Evolutionary conservation across 2,888 invertebrate species (phyloP).

Genomic region (Micoletzkya japonica): DNA sequence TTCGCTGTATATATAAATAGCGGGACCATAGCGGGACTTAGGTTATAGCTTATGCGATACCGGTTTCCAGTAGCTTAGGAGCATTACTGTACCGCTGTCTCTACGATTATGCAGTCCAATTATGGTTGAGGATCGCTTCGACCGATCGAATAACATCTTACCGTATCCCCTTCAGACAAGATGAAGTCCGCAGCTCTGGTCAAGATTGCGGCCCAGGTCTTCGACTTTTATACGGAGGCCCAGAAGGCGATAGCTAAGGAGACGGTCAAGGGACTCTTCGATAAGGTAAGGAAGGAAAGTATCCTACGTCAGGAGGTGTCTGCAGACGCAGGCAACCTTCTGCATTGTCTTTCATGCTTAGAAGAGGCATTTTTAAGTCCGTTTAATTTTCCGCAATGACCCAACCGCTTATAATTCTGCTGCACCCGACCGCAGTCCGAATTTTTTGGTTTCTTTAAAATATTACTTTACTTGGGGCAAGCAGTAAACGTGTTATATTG

Average conservation of each 20-base stretch:
- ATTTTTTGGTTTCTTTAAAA: not conserved
- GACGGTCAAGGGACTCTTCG: conserved; percentile 81
- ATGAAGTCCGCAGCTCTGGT: conserved; percentile 93
- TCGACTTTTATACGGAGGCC: conserved; percentile 90
- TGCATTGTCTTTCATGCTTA: not conserved
- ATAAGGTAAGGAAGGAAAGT: conserved; percentile 73
- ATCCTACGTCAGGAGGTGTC: conserved; percentile 30
- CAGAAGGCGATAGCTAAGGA: conserved; percentile 84
- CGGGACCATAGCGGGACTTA: too few relatives aligned
- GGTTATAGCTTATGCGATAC: too few relatives aligned
- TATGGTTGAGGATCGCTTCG: too few relatives aligned
- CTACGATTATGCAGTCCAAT: too few relatives aligned
- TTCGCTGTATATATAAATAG: too few relatives aligned
- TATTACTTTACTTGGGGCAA: not conserved
- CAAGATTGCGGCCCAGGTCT: conserved; percentile 86
- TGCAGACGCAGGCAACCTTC: too few relatives aligned
- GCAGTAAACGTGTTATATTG: conserved; percentile 33
- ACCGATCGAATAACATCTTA: not conserved
- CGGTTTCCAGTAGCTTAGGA: too few relatives aligned
- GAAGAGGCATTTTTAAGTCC: too few relatives aligned
- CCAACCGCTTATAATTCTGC: too few relatives aligned
- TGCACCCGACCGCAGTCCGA: too few relatives aligned
- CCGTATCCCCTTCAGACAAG: conserved; percentile 79
- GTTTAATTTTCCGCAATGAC: too few relatives aligned
- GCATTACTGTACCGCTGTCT: too few relatives aligned